Conservation (phyloP, 2,888 invertebrate species). For the Alloplasta piceator region DNA sequence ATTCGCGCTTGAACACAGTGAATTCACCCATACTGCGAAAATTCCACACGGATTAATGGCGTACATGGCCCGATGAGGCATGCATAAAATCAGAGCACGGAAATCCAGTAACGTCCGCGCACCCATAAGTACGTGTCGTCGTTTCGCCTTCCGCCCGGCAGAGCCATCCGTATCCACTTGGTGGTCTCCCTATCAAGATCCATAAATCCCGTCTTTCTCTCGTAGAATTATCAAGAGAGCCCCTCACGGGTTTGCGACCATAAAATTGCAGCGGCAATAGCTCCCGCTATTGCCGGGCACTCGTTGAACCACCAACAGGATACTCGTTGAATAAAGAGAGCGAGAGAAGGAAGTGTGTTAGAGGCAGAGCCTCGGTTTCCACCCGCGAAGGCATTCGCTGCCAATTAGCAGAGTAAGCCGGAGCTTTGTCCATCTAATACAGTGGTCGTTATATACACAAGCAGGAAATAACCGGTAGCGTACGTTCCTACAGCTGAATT, state of each 20-base stretch:
- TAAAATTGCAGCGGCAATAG: slow-evolving; percentile 49
- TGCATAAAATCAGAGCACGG: slow-evolving; percentile 5
- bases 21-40: not conserved
- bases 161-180: slow-evolving; percentile 42
- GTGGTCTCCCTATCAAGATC: slow-evolving; percentile 53
- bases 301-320: slow-evolving; percentile 4
- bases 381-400: slow-evolving; percentile 54
- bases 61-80: not conserved
- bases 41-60: slow-evolving; percentile 3
- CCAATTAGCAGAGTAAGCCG: slow-evolving; percentile 62
- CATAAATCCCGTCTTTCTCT: slow-evolving; percentile 54
- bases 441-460: slow-evolving; percentile 19
- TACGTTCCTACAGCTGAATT: slow-evolving; percentile 39
- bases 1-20: not conserved
- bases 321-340: slow-evolving; percentile 42
- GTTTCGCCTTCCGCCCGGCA: slow-evolving; percentile 39
- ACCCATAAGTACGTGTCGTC: slow-evolving; percentile 35
- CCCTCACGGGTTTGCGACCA: slow-evolving; percentile 37
- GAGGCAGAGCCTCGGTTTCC: slow-evolving; percentile 36
- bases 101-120: slow-evolving; percentile 9
- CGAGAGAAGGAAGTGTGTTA: slow-evolving; percentile 26
- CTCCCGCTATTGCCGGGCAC: not conserved
- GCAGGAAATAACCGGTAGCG: slow-evolving; percentile 53
- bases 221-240: slow-evolving; percentile 49
- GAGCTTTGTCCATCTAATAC: slow-evolving; percentile 59